Base-by-base conservation (phyloP, 2,888 invertebrate species). In the Dynastes tityus region DNA sequence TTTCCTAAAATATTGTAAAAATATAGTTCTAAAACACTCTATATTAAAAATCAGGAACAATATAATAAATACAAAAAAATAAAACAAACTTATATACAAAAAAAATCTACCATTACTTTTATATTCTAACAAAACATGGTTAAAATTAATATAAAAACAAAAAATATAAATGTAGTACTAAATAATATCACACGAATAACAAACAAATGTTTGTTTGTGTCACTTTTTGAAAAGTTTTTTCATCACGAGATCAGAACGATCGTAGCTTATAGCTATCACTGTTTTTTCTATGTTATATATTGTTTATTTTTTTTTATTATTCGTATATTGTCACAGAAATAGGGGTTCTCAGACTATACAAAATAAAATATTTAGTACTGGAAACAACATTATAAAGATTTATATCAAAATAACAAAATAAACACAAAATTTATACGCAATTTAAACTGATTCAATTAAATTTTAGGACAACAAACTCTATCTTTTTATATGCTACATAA, bases 131-230 rank as follows among this genome's bases (percentile, higher is more conserved):
- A 81, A 81, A 79, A 79, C 81, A 78, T 80, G 78, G 78, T 82
- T 78, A 79, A 81, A 80, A 78, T 78, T 80, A 83, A 86, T 84
- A 85, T 79, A 83, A 85, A 87, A 82, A 83, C 79, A 85, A 86
- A 88, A 87, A 88, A 88, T 83, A 86, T 87, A 70, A 49, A 70
- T 84, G 85, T 87, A 88, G 86, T 88, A 89, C 88, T 88, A 89
- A 88, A 87, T 89, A 89, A 89, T 89, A 89, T 89, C 89, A 89
- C 89, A 89, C 89, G 88, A 88, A 86, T 83, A 85, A 85, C 87
- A 85, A 87, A 87, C 87, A 84, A 85, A 84, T 85, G 83, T 85
- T 85, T 84, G 85, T 85, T 86, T 85, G 85, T 86, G 85, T 88
- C 86, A 87, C 85, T 85, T 84, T 85, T 84, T 73, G 71, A 78